Evolutionary conservation across 2,113 vertebrate genomes (phyloP).

Genomic region (Corythaeola cristata): DNA sequence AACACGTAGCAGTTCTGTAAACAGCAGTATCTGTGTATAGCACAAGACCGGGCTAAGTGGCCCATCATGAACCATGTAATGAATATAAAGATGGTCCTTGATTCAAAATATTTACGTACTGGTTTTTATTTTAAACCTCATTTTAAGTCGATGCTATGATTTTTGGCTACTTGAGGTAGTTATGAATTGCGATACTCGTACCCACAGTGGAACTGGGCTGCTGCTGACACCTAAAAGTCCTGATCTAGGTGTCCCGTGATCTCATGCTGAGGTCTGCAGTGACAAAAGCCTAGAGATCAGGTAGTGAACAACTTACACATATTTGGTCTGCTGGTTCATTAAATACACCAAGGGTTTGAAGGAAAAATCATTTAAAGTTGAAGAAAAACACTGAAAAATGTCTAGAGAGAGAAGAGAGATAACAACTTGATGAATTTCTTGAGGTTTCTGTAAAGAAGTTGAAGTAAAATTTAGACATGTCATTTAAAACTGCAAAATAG

Average conservation of each 20-base stretch:
- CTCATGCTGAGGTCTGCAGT: background rate
- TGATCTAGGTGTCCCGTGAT: background rate
- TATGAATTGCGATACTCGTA: background rate
- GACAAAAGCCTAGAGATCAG: background rate
- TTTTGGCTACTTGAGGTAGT: background rate
- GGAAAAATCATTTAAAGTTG: background rate
- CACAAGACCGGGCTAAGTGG: background rate
- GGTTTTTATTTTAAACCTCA: background rate
- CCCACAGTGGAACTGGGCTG: background rate
- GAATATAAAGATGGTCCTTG: background rate
- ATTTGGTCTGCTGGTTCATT: background rate
- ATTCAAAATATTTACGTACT: background rate
- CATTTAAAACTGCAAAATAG: background rate
- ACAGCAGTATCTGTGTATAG: background rate
- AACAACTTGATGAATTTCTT: background rate
- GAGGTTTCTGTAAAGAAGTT: background rate
- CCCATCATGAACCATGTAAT: background rate
- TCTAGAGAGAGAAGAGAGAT: background rate
- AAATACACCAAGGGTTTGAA: background rate
- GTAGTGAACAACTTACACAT: background rate
- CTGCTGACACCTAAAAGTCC: background rate
- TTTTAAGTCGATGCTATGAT: background rate
- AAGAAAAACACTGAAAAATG: background rate
- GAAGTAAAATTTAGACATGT: background rate
- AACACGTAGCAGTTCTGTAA: background rate